phyloP scores from a whole-genome alignment of 2,888 invertebrate species.

The Meghimatium bilineatum region DNA sequence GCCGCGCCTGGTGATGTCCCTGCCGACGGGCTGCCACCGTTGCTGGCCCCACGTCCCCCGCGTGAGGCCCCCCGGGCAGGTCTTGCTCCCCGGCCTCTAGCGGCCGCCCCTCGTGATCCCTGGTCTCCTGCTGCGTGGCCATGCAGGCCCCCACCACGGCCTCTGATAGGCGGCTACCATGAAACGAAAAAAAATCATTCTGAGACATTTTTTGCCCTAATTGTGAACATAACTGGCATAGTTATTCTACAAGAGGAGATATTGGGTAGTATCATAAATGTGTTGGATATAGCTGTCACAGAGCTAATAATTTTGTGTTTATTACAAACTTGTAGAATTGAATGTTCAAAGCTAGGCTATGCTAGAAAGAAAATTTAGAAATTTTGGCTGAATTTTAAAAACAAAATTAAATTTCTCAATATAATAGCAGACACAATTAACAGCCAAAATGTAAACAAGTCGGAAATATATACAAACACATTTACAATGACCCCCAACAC shows the following conservation, averaged over 20 bases:
- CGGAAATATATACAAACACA: constrained; percentile 34
- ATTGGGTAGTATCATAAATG: constrained; percentile 33
- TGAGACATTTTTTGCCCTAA: constrained; percentile 56
- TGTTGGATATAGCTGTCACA: background rate
- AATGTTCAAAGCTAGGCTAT: too few species aligned
- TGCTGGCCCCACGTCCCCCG: constrained; percentile 62
- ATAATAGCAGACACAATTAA: background rate
- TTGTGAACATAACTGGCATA: constrained; percentile 11
- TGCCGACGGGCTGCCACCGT: constrained; percentile 54
- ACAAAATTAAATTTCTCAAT: background rate
- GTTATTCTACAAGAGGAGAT: background rate
- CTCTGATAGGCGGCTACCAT: constrained; percentile 71
- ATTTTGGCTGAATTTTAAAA: background rate
- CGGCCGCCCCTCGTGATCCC: constrained; percentile 64
- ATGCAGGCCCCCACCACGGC: constrained; percentile 64
- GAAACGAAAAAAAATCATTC: constrained; percentile 57
- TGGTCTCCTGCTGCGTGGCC: constrained; percentile 62
- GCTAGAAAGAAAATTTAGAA: background rate
- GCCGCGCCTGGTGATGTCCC: constrained; percentile 55
- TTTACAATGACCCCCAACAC: constrained; percentile 35
- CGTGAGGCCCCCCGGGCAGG: constrained; percentile 56
- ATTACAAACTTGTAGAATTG: too few species aligned
- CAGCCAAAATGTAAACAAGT: background rate
- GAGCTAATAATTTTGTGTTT: background rate
- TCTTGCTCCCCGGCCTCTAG: constrained; percentile 62